A percentile compares a stretch with the other conserved stretches of the same genome.
phyloP scores from a whole-genome alignment of 2,797 vertebrate genomes.

The Hyperoplus immaculatus region DNA sequence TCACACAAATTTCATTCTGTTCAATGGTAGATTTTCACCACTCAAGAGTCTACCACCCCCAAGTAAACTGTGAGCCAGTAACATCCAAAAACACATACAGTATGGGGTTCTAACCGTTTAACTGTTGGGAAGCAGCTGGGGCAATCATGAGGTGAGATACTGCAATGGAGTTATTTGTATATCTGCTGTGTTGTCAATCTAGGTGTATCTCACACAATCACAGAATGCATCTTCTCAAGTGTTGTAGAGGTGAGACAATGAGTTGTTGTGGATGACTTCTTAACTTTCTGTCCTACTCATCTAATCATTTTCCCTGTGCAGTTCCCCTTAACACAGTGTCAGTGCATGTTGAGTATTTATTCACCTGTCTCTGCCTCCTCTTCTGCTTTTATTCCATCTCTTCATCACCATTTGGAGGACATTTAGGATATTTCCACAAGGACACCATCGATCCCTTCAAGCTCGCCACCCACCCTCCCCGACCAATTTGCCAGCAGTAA shows the following conservation, averaged over 20 bases:
- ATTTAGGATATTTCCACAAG: conserved; percentile 82
- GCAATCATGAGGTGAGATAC: conserved; percentile 24
- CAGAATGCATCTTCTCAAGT: conserved; percentile 5
- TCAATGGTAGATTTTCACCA: conserved; percentile 52
- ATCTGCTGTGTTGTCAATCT: conserved; percentile 24
- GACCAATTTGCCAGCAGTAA: conserved; percentile 86
- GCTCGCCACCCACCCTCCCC: conserved; percentile 63
- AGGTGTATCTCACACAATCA: conserved; percentile 8
- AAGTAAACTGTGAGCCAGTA: conserved; percentile 53
- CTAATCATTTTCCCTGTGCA: conserved; percentile 2
- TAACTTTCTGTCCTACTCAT: conserved; percentile 51
- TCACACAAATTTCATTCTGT: conserved; percentile 62
- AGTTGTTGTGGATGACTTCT: conserved; percentile 39
- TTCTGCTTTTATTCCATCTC: conserved; percentile 41
- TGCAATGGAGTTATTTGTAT: conserved; percentile 7
- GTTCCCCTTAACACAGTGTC: conserved; percentile 23
- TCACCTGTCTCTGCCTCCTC: conserved; percentile 33
- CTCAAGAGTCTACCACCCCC: conserved; percentile 41
- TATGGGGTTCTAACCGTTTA: conserved; percentile 39
- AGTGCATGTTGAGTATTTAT: conserved; percentile 35
- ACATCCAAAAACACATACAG: conserved; percentile 57
- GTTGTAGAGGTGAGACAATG: conserved; percentile 27
- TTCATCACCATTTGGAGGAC: conserved; percentile 69
- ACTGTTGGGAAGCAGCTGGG: conserved; percentile 28
- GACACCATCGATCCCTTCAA: conserved; percentile 78